Base-by-base conservation (phyloP, 2,888 invertebrate species). In the Andrena haemorrhoa region DNA sequence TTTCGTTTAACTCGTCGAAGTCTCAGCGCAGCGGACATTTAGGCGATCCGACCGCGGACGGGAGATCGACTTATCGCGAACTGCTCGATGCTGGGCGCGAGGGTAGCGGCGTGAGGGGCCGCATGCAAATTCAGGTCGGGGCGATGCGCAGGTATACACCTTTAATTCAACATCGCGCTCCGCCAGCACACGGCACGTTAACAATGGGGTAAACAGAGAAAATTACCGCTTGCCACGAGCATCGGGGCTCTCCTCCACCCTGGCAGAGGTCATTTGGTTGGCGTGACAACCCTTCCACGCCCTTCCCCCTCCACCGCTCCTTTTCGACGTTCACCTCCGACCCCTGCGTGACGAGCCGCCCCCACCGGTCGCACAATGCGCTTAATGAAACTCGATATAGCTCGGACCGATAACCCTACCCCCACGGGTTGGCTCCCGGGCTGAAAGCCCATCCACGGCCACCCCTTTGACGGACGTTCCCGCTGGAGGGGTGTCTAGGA, bases 311-410 rank as follows among this genome's bases (percentile, higher is more conserved):
- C 70, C 75, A 20, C 41, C 51, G 56, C 31, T 71, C 72, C 75
- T 79, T 74, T 69, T 78, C 79, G 79, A 65, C 56, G 66, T 77
- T 73, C 72, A 66, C 75, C 66, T 56, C 77, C 79, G 68, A 69
- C 75, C 79, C 72, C 76, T 65, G 75, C 74, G 82, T 79, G 81
- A 85, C 86, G 86, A 75, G 75, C 72, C 76, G 60, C 61, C 78
- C 75, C 75, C 58, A 35, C 29, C 66, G 72, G 58, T 64, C 56
- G 73, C 71, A 89, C 89, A 91, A 90, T 89, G 87, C 90, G 87
- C 91, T 91, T 90, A 90, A 90, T 91, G 90, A 91, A 90, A 90
- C 89, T 86, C 85, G 89, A 91, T 90, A 88, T 87, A 86, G 79
- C 84, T 66, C 81, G 72, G 56, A 65, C 82, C 84, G 89, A 86